Base-by-base conservation (phyloP, 2,113 vertebrate genomes). In the Periophthalmodon schlosseri region DNA sequence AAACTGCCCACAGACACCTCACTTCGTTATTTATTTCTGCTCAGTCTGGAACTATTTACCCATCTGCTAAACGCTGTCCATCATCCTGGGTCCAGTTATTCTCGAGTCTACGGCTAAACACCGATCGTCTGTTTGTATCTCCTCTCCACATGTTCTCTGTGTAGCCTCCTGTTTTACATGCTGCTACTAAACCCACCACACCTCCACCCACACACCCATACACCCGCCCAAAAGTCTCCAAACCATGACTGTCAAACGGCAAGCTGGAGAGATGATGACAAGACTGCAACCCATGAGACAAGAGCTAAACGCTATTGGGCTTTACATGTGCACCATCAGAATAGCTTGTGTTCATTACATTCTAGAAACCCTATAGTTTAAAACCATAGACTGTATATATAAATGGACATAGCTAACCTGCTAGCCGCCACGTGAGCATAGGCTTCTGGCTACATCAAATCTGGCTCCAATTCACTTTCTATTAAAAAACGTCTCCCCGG, bases 201-300 rank as follows among this genome's bases (percentile, higher is more conserved):
- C 39, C 39, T 44, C 39, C 39, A 44, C 10, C 1, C 75, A 5
- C 56, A 20, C 67, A 24, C 10, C 1, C 75, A 5, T 50, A 20
- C 67, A 24, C 21, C 50, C 65, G 9, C 50, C 23, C 18, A 14
- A 18, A 57, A 49, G 24, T 58, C 69, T 44, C 39, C 39, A 44
- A 44, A 44, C 39, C 39, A 63, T 71, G 74, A 21, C 75, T 80
- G 85, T 87, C 84, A 84, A 83, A 89, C 36, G 58, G 73, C 76
- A 72, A 86, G 79, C 80, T 74, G 75, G 58, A n/a, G 82, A 76
- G 83, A 89, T 87, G 86, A 91, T 84, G 80, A 81, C 68, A 44
- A 44, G 39, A 44, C 10, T 10, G 39, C 39, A 44, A 44, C 9
- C 9, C 39, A 10, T 44, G 39, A 44, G 39, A 44, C 39, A 44